phyloP scores from a whole-genome alignment of 1,140 invertebrate species.

The Calosoma granatense region DNA sequence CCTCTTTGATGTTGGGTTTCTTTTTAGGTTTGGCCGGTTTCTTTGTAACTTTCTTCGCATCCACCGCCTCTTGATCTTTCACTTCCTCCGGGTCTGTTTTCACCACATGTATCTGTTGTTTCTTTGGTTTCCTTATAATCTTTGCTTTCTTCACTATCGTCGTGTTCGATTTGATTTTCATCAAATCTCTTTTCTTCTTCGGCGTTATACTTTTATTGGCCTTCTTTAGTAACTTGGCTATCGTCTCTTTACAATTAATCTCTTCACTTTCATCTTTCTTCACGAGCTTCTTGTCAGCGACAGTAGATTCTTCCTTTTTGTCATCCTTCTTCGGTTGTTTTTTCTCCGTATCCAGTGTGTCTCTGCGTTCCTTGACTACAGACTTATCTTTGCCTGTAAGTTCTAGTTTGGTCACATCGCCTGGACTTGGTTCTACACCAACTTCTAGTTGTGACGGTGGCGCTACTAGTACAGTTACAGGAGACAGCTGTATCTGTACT shows the following conservation, averaged over 20 bases:
- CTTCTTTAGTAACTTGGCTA: conserved; percentile 17
- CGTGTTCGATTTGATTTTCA: neutral
- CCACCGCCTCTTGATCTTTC: neutral
- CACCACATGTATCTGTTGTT: neutral
- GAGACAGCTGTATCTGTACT: too few species aligned
- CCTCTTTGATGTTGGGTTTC: conserved; percentile 1
- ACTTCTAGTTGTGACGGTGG: too few species aligned
- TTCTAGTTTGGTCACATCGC: too few species aligned
- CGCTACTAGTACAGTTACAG: too few species aligned
- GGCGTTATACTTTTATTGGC: conserved; percentile 25
- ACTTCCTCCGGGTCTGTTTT: neutral
- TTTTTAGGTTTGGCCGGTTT: neutral
- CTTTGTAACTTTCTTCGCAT: neutral
- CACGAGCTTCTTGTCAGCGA: too few species aligned
- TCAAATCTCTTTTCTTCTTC: conserved; percentile 17
- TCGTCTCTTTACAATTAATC: conserved; percentile 4
- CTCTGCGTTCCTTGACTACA: too few species aligned
- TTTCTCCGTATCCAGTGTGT: neutral
- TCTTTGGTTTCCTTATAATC: conserved; percentile 9
- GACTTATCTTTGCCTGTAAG: too few species aligned
- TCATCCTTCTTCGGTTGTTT: neutral
- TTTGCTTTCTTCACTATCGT: neutral
- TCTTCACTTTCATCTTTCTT: neutral
- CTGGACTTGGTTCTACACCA: too few species aligned
- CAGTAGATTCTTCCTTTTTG: too few species aligned